phyloP scores from a whole-genome alignment of 1,140 invertebrate genomes.

The Arctopsyche grandis region DNA sequence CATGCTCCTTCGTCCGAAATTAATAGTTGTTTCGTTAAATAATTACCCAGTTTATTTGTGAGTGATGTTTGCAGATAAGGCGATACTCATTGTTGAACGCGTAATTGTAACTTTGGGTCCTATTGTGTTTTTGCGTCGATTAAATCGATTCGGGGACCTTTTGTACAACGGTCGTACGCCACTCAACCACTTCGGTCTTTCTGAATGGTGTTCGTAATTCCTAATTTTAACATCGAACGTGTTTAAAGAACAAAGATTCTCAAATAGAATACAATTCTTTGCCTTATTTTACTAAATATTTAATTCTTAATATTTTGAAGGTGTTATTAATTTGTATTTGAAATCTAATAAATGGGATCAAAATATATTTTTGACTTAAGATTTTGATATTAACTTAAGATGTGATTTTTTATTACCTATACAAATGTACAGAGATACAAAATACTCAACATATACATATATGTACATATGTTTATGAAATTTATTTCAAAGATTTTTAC shows the following conservation, averaged over 20 bases:
- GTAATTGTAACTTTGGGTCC: constrained; percentile 30
- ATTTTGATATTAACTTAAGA: too few species aligned
- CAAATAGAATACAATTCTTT: too few species aligned
- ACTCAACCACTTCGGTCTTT: constrained; percentile 31
- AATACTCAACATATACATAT: background rate
- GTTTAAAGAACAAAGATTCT: background rate
- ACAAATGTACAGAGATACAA: background rate
- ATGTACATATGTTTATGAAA: background rate
- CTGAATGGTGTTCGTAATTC: constrained; percentile 28
- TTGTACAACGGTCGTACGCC: constrained; percentile 28
- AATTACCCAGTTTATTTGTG: constrained; percentile 34
- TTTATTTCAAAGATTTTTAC: background rate
- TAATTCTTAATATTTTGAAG: too few species aligned
- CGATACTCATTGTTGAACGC: constrained; percentile 11
- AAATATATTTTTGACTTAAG: too few species aligned
- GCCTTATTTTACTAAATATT: too few species aligned
- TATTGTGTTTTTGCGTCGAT: constrained; percentile 36
- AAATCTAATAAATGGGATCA: too few species aligned
- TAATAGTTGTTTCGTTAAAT: constrained; percentile 36
- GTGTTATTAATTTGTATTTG: too few species aligned
- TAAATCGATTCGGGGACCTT: constrained; percentile 29
- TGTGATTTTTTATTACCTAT: too few species aligned
- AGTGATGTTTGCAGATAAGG: constrained; percentile 23
- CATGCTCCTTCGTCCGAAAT: constrained; percentile 16
- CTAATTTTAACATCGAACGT: constrained; percentile 14